phyloP scores from a whole-genome alignment of 2,888 invertebrate genomes.

The Prionchulus punctatus region DNA sequence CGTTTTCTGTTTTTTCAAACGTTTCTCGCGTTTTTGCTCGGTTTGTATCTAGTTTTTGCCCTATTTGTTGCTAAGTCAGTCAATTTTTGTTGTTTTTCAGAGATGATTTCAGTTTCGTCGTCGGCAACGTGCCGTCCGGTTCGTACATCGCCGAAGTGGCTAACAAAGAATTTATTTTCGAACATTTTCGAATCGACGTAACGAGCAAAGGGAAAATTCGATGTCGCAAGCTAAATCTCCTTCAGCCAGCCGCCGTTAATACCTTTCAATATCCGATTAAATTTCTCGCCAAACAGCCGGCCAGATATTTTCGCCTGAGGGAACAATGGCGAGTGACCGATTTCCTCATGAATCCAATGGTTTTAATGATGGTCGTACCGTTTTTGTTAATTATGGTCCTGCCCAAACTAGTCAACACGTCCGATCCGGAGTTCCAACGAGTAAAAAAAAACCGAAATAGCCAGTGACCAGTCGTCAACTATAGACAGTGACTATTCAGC shows the following conservation, averaged over 20 bases:
- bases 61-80: background rate
- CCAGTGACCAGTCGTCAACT: too few species aligned
- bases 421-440: conserved; percentile 85
- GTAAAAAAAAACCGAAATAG: conserved; percentile 37
- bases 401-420: conserved; percentile 78
- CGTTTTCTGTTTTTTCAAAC: background rate
- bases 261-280: conserved; percentile 35
- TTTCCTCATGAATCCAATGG: conserved; percentile 90
- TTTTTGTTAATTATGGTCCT: conserved; percentile 72
- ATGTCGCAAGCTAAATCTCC: conserved; percentile 77
- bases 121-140: conserved; percentile 71
- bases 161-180: conserved; percentile 76
- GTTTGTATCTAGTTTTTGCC: background rate
- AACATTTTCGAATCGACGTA: conserved; percentile 86
- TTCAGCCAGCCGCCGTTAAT: conserved; percentile 68
- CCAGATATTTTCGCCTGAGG: conserved; percentile 58
- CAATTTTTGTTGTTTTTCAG: conserved; percentile 37
- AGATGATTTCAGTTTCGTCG: conserved; percentile 73
- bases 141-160: conserved; percentile 84
- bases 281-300: conserved; percentile 59
- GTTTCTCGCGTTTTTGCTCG: background rate
- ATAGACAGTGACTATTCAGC: too few species aligned
- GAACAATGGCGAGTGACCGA: conserved; percentile 95
- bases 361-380: conserved; percentile 86
- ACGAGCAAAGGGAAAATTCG: conserved; percentile 90